Conservation (phyloP, 2,888 invertebrate species). For the Brenthis ino region DNA sequence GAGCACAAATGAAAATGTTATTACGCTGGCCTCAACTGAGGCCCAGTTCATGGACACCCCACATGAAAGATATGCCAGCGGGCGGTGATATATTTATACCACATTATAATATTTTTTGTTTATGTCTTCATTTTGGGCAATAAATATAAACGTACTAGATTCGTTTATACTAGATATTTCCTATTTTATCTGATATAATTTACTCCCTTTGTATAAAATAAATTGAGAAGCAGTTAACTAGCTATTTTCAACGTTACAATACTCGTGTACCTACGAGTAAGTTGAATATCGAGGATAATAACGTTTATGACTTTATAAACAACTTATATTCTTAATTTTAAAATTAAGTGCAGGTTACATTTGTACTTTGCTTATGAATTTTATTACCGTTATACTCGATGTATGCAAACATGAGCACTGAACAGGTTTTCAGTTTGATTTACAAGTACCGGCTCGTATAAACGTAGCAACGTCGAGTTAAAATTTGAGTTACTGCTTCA, state of each 20-base stretch:
- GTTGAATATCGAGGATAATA: conserved; percentile 6
- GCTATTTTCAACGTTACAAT: not conserved
- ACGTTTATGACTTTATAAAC: conserved; percentile 2
- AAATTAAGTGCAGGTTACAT: conserved; percentile 37
- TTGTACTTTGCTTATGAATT: conserved; percentile 42
- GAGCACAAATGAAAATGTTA: conserved; percentile 82
- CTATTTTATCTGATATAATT: too few relatives aligned
- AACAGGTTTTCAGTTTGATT: conserved; percentile 46
- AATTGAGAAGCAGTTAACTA: not conserved
- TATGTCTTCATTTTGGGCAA: not conserved
- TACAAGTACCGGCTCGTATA: conserved; percentile 44
- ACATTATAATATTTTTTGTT: not conserved
- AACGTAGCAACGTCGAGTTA: conserved; percentile 42
- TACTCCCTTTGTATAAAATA: too few relatives aligned
- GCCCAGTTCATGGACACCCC: conserved; percentile 40
- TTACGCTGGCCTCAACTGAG: conserved; percentile 65
- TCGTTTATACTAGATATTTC: too few relatives aligned
- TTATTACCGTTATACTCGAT: conserved; percentile 43
- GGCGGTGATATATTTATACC: conserved; percentile 20
- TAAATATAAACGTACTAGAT: not conserved
- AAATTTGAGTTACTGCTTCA: conserved; percentile 41
- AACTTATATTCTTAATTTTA: conserved; percentile 34
- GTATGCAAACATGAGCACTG: conserved; percentile 45
- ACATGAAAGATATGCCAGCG: conserved; percentile 30
- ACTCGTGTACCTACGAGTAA: not conserved